Evolutionary conservation across 2,113 vertebrate genomes (phyloP).

Genomic region (Tragelaphus buxtoni): DNA sequence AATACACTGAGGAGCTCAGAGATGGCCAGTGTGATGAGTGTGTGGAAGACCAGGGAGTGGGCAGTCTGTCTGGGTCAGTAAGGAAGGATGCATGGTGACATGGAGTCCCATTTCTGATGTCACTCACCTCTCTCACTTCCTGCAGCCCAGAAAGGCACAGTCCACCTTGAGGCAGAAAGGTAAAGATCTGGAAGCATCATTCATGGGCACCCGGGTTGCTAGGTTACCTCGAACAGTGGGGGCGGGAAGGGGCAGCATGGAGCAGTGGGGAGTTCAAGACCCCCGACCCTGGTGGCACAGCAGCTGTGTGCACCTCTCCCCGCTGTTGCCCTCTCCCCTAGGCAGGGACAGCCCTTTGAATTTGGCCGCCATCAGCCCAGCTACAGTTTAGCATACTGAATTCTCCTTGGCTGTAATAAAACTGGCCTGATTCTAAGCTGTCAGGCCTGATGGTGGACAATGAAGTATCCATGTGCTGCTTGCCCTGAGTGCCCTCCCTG

Average conservation of each 20-base stretch:
- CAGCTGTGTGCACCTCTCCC: rapidly evolving
- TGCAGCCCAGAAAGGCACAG: neutral
- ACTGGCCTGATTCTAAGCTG: neutral
- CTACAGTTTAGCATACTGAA: neutral
- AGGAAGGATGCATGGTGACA: neutral
- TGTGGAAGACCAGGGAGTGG: neutral
- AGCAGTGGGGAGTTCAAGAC: neutral
- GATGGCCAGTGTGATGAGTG: neutral
- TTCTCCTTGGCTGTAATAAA: neutral
- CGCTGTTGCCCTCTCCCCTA: rapidly evolving
- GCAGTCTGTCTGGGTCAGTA: neutral
- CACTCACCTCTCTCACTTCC: neutral
- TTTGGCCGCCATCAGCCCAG: neutral
- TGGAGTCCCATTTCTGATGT: neutral
- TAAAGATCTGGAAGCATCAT: neutral
- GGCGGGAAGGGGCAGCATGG: neutral
- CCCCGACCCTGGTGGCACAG: neutral
- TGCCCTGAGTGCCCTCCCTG: neutral
- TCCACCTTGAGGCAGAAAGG: neutral
- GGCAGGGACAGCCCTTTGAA: neutral
- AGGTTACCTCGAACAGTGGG: neutral
- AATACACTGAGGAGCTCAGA: neutral
- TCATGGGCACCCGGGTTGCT: neutral
- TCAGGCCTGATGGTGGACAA: neutral
- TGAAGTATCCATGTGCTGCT: rapidly evolving